Evolutionary conservation across 2,888 invertebrate genomes (phyloP), one percentile per base, ranked within the genome.

Genomic region (Synergus laeviventris): DNA sequence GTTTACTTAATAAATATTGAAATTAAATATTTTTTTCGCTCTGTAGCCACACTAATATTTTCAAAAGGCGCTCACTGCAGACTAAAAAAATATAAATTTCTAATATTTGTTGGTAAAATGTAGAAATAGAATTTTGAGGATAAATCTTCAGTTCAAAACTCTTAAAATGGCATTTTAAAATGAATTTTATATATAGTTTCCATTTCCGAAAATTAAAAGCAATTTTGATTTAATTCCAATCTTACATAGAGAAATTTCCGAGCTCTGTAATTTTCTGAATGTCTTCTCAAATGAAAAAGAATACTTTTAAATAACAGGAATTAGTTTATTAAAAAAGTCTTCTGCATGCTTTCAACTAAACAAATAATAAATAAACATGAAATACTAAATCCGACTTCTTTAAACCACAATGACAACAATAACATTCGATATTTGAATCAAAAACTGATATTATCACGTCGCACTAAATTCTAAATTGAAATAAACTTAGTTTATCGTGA

Each of bases 391-490:
- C 24, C 5, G 14, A 59, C 24, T 59, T 21, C 4, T 21, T 31
- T 24, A 59, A 54, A 54, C 18, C 54, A 54, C 54, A 54, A 31
- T 61, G 14, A 31, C n/a, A 12, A 62, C 18, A 62, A 62, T 18
- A 18, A 62, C 12, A 62, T 62, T 62, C 38, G 16, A 49, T 24
- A 70, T 31, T 24, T 24, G 16, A 49, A 70, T 24, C 11, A 49
- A 70, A 66, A 70, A 70, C 70, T 70, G 70, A 70, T 70, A 70
- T 70, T 70, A 70, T 36, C 11, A 49, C 70, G 70, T 70, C 70
- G n/a, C 31, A 70, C 45, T 70, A 70, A 70, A 45, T 49, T 70
- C 49, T 70, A 49, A 70, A 70, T 49, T 70, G 31, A 70, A 70
- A 31, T 18, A n/a, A 49, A 70, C 24, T 36, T 49, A 38, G n/a